Percentiles rank a stretch among this genome's conserved stretches.
These are phyloP conservation scores for Telenomus remus DNA, from an alignment of 1,140 invertebrate genomes.

Conservation along the genomic window DNA sequence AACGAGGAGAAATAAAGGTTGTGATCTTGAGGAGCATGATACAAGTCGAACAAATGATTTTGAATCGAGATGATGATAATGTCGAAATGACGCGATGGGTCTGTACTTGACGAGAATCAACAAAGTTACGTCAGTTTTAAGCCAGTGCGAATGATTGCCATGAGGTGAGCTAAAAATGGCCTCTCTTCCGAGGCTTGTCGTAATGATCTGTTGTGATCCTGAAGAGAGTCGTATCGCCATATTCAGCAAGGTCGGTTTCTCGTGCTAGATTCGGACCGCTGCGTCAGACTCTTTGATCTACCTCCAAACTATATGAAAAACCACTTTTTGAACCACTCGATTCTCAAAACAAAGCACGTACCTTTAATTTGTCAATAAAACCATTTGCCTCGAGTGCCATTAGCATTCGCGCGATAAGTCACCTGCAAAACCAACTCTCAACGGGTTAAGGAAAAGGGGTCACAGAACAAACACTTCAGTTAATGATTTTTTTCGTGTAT, in stretches of 20 bases:
- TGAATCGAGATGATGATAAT: no score
- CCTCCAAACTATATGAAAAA: constrained; percentile 1
- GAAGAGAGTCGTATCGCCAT: constrained; percentile 66
- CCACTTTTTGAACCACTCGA: neutral
- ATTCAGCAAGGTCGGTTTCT: constrained; percentile 68
- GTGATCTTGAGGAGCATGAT: no score
- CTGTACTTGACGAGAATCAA: constrained; percentile 10
- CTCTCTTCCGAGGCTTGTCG: constrained; percentile 55
- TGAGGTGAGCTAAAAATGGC: constrained; percentile 50
- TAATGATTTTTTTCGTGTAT: constrained; percentile 43
- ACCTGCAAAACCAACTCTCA: neutral
- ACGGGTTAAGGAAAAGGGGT: constrained; percentile 4
- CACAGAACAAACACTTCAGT: neutral
- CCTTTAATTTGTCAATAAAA: no score
- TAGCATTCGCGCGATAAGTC: neutral
- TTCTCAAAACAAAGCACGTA: neutral
- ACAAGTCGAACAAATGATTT: no score
- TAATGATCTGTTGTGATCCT: constrained; percentile 45
- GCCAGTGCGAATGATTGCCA: constrained; percentile 22
- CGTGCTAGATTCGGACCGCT: constrained; percentile 60
- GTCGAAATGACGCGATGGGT: no score
- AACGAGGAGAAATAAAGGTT: no score
- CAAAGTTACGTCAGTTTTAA: constrained; percentile 35
- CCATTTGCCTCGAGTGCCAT: neutral
- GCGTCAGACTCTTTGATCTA: constrained; percentile 19